A percentile compares a stretch with the other conserved stretches of the same genome.
Evolutionary conservation across 2,113 vertebrate genomes (phyloP).

Genomic region (Baryphthengus martii): DNA sequence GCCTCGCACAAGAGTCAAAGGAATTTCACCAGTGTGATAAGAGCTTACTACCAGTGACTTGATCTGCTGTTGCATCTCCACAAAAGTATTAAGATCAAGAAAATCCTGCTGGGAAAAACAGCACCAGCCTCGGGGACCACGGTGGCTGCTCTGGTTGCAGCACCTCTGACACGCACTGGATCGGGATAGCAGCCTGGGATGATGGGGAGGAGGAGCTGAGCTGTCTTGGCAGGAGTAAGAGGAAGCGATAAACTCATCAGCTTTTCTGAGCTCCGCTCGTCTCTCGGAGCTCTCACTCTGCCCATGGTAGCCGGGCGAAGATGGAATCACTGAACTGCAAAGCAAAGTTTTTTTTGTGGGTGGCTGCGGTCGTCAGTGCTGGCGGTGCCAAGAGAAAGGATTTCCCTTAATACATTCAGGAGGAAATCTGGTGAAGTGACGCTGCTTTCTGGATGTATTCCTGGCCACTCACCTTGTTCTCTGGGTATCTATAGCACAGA

Average conservation of each 20-base stretch:
- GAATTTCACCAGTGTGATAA: neutral
- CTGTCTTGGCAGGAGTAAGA: neutral
- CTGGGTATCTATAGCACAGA: neutral
- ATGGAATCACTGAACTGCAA: neutral
- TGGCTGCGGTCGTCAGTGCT: neutral
- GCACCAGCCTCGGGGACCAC: accelerated
- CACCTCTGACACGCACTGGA: accelerated
- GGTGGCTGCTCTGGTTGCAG: neutral
- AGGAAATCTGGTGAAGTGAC: neutral
- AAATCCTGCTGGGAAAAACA: neutral
- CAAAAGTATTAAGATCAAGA: too few species aligned
- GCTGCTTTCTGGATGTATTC: neutral
- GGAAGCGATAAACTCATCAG: neutral
- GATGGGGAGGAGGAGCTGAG: neutral
- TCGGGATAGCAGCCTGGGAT: neutral
- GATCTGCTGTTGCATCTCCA: neutral
- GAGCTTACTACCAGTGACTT: neutral
- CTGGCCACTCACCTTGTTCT: neutral
- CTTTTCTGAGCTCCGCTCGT: neutral
- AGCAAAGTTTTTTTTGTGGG: neutral
- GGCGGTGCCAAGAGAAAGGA: accelerated
- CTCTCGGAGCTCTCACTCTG: neutral
- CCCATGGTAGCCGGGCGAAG: accelerated
- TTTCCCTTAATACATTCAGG: neutral
- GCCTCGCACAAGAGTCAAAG: neutral